Evolutionary conservation across 2,113 vertebrate species (phyloP).

Genomic region (Oryctolagus cuniculus): DNA sequence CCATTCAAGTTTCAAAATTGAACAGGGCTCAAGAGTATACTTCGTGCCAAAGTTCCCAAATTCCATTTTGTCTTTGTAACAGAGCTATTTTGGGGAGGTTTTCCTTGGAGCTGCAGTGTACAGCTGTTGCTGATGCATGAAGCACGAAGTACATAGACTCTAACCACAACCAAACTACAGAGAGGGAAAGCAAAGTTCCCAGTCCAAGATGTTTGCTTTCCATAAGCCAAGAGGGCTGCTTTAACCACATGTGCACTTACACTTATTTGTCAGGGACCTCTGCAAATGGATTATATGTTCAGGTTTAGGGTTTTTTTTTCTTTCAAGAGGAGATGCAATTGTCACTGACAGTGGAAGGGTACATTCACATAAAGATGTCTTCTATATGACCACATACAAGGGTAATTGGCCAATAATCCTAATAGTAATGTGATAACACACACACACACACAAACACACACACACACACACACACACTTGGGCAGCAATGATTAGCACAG

Average conservation of each 20-base stretch:
- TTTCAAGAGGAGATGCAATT: background rate
- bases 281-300: background rate
- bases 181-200: slow-evolving; percentile 26
- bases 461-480: background rate
- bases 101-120: slow-evolving; percentile 26
- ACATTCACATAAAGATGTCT: background rate
- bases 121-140: slow-evolving; percentile 48
- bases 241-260: slow-evolving; percentile 27
- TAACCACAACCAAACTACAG: slow-evolving; percentile 41
- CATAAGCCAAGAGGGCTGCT: slow-evolving; percentile 2
- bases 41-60: slow-evolving; percentile 56
- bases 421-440: background rate
- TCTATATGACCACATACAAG: background rate
- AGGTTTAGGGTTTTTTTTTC: background rate
- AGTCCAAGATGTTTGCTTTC: slow-evolving; percentile 14
- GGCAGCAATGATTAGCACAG: background rate
- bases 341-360: background rate
- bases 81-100: slow-evolving; percentile 47
- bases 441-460: background rate
- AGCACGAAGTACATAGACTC: background rate
- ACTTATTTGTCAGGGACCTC: background rate
- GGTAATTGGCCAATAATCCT: background rate
- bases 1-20: slow-evolving; percentile 65
- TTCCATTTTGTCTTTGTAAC: slow-evolving; percentile 48
- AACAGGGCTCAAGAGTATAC: slow-evolving; percentile 31